Evolutionary conservation across 1,140 invertebrate species (phyloP), one percentile per base, ranked within the genome.

Genomic region (Halyomorpha halys): DNA sequence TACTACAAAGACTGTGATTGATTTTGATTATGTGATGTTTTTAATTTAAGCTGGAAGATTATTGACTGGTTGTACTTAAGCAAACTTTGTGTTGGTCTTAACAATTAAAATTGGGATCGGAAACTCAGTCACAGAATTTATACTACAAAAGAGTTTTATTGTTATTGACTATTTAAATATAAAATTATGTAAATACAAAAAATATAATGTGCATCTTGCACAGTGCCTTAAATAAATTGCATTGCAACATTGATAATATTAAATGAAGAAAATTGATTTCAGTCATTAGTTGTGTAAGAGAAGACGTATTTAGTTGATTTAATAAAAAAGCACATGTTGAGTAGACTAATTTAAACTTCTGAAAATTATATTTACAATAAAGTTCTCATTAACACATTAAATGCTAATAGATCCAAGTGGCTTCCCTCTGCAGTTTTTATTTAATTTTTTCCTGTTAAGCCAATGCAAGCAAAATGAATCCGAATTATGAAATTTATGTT

Each of bases 401-500:
- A 49, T 49, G n/a, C 21, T 19, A 49, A 60, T 60, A 60, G 60
- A 61, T 61, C 60, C 60, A 61, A 61, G 60, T 61, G 60, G 60
- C 60, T 61, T 61, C 60, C 60, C 39, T 23, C 30, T 51, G 21
- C 39, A 53, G 5, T 45, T 6, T 34, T 21, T 53, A 27, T 63
- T 21, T 23, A 5, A 44, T 18, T 63, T 63, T 63, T 23, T 19
- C 9, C 23, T 27, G 21, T 56, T 49, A 56, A 56, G 53, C 53
- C 16, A n/a, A 51, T 63, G 47, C 47, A 25, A 44, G 39, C 21
- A n/a, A 53, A 51, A 44, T 19, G 21, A 53, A 54, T 44, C 62
- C 51, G 62, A 51, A 54, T 53, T 54, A 47, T 25, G 30, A 56
- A 14, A 49, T 49, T 19, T 49, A 49, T 49, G 9, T 19, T 49